A percentile compares a stretch with the other conserved stretches of the same genome.
phyloP scores from a whole-genome alignment of 2,113 vertebrate species.

The Morphnarchus princeps region DNA sequence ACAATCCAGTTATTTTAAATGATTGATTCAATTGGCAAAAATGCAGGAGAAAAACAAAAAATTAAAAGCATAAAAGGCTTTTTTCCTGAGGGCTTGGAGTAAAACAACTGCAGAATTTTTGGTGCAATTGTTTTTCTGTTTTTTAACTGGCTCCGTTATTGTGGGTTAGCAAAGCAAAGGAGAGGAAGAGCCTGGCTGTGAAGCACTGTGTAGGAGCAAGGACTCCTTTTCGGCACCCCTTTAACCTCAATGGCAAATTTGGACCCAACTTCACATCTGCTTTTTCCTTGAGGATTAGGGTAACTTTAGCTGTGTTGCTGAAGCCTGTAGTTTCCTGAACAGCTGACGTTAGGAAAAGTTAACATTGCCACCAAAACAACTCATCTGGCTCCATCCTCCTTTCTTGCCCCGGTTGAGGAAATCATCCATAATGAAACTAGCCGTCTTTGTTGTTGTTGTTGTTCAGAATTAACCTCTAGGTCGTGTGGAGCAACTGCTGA shows the following conservation, averaged over 20 bases:
- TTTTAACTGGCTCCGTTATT: neutral
- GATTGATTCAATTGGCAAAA: neutral
- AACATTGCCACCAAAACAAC: neutral
- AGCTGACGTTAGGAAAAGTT: neutral
- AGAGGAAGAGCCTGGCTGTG: neutral
- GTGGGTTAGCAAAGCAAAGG: neutral
- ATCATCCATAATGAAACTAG: neutral
- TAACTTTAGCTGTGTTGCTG: neutral
- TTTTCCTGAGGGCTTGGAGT: neutral
- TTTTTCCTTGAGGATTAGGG: neutral
- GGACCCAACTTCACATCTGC: neutral
- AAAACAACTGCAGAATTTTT: neutral
- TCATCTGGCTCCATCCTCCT: neutral
- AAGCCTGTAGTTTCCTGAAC: neutral
- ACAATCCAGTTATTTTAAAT: neutral
- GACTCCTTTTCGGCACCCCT: neutral
- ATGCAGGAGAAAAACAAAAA: neutral
- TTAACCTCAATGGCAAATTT: neutral
- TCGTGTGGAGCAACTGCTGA: neutral
- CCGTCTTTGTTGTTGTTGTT: neutral
- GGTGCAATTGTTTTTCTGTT: neutral
- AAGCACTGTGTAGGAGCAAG: neutral
- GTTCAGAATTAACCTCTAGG: neutral
- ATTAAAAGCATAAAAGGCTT: neutral
- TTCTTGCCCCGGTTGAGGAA: neutral